phyloP scores from a whole-genome alignment of 2,113 vertebrate genomes.

The Columba livia region DNA sequence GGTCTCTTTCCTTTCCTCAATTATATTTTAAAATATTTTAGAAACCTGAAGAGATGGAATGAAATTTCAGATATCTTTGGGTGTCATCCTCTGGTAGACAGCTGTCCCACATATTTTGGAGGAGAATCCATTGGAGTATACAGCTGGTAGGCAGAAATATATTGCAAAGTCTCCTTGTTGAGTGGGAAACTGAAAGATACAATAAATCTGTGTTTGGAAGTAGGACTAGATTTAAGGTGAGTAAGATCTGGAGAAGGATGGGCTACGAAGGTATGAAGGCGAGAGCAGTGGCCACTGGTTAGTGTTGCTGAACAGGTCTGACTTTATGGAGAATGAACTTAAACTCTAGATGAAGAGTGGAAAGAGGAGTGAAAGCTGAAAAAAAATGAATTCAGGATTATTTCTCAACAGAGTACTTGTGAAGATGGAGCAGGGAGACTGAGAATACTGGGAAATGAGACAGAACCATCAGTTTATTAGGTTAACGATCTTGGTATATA shows the following conservation, averaged over 20 bases:
- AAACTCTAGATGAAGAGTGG: neutral
- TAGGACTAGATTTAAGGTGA: constrained; percentile 28
- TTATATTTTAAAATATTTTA: neutral
- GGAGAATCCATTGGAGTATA: neutral
- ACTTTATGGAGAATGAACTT: neutral
- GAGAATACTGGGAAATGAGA: neutral
- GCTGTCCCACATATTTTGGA: neutral
- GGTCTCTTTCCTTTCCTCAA: neutral
- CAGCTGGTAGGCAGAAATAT: neutral
- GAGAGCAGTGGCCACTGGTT: neutral
- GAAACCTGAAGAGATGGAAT: neutral
- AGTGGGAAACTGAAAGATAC: neutral
- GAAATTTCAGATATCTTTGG: neutral
- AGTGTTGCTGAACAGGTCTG: neutral
- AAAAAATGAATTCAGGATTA: neutral
- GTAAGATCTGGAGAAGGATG: neutral
- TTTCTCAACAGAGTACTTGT: neutral
- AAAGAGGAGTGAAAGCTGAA: neutral
- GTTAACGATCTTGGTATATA: neutral
- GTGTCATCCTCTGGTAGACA: neutral
- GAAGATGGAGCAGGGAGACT: neutral
- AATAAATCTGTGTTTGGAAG: neutral
- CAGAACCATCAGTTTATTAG: neutral
- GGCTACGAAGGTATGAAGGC: neutral
- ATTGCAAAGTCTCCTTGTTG: neutral